Percentiles rank a stretch among this genome's conserved stretches.
phyloP scores from a whole-genome alignment of 2,888 invertebrate species.

The Timandra comae region DNA sequence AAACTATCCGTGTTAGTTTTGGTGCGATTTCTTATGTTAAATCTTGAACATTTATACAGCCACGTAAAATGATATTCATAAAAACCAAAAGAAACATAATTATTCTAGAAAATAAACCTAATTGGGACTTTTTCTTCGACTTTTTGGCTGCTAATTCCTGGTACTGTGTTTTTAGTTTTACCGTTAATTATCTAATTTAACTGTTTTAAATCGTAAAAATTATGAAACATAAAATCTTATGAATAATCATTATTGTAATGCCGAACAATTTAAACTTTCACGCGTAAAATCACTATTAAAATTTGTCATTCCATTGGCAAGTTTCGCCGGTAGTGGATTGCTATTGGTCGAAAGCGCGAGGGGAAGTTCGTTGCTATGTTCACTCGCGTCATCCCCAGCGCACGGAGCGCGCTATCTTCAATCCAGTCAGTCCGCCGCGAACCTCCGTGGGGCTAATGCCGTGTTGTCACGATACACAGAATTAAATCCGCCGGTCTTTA shows the following conservation, averaged over 20 bases:
- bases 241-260: conserved; percentile 24
- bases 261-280: conserved; percentile 48
- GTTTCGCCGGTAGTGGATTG: conserved; percentile 14
- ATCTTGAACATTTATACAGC: too few relatives aligned
- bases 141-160: too few relatives aligned
- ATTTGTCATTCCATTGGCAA: conserved; percentile 38
- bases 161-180: conserved; percentile 11
- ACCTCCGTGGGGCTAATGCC: conserved; percentile 48
- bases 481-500: conserved; percentile 39
- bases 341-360: conserved; percentile 48
- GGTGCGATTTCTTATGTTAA: too few relatives aligned
- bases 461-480: conserved; percentile 27
- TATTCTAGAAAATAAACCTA: too few relatives aligned
- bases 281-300: conserved; percentile 37
- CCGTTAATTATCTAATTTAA: conserved; percentile 32
- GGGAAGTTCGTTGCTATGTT: conserved; percentile 48
- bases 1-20: too few relatives aligned
- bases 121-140: too few relatives aligned
- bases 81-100: too few relatives aligned
- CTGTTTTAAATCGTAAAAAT: conserved; percentile 14
- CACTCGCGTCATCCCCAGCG: conserved; percentile 49
- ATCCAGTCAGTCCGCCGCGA: conserved; percentile 66
- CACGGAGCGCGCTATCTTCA: conserved; percentile 59
- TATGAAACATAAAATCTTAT: conserved; percentile 27
- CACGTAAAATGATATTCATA: too few relatives aligned